phyloP scores from a whole-genome alignment of 53 echinoderm and acorn worm genomes.

The Apostichopus leukothele region DNA sequence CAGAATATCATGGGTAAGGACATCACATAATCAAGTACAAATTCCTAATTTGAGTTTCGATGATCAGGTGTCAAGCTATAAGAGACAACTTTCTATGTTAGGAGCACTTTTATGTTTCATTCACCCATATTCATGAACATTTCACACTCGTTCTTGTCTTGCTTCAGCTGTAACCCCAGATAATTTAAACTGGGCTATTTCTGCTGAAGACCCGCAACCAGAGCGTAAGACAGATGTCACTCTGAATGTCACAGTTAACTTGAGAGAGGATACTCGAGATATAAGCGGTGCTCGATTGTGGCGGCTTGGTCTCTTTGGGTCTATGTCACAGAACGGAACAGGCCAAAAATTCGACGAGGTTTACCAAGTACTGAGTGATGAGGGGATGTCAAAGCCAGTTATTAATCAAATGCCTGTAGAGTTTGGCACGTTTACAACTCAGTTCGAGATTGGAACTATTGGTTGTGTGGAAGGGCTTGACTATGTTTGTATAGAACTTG shows the following conservation, averaged over 20 bases:
- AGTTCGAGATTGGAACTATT: constrained; percentile 39
- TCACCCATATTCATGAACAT: no score
- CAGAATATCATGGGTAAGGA: no score
- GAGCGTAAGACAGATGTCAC: constrained; percentile 9
- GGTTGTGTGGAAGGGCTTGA: constrained; percentile 22
- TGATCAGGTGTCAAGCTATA: no score
- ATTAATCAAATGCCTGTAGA: not conserved
- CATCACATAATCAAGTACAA: no score
- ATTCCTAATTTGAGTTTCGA: no score
- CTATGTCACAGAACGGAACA: not conserved
- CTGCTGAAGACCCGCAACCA: not conserved
- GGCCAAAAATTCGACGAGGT: constrained; percentile 34
- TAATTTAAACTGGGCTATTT: not conserved
- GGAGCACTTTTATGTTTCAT: no score
- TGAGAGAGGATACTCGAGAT: constrained; percentile 25
- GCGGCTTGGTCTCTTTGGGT: constrained; percentile 35
- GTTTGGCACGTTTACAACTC: not conserved
- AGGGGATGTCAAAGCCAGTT: not conserved
- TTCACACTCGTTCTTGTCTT: not conserved
- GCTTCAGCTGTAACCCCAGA: constrained; percentile 27
- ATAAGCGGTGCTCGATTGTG: constrained; percentile 21
- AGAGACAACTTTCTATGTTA: no score
- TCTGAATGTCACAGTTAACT: not conserved
- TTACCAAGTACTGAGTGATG: constrained; percentile 8
- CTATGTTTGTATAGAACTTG: constrained; percentile 29